These are phyloP conservation scores for Thaleichthys pacificus DNA, from an alignment of 2,797 vertebrate genomes.

Conservation along the genomic window DNA sequence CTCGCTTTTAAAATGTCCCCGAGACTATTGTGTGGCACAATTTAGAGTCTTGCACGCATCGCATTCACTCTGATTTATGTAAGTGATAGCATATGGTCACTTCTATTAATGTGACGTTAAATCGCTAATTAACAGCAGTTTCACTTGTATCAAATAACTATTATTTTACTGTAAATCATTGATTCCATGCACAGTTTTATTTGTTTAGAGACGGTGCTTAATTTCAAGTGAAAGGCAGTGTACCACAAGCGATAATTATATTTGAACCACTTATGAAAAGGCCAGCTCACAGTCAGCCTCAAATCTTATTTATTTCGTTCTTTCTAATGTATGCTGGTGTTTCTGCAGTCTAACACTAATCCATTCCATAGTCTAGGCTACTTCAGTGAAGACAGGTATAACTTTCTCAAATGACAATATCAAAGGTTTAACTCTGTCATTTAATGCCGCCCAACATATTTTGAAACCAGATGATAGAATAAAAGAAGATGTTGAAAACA, in stretches of 20 bases:
- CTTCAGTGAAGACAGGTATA: constrained; percentile 4
- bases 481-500: constrained; percentile 75
- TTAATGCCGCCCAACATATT: constrained; percentile 49
- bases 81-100: constrained; percentile 66
- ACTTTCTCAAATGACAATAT: constrained; percentile 32
- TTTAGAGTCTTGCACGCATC: constrained; percentile 62
- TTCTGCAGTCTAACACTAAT: background rate
- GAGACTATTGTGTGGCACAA: constrained; percentile 66
- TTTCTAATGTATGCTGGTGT: background rate
- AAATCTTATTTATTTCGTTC: constrained; percentile 4
- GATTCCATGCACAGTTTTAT: constrained; percentile 37
- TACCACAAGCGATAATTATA: constrained; percentile 6
- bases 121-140: constrained; percentile 65
- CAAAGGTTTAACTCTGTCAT: constrained; percentile 40
- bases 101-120: constrained; percentile 64
- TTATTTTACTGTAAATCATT: constrained; percentile 75
- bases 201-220: constrained; percentile 33
- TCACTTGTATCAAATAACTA: constrained; percentile 58
- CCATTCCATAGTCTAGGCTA: background rate
- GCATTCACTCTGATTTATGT: constrained; percentile 74
- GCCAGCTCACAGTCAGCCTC: background rate
- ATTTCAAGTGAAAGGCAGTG: constrained; percentile 22
- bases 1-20: constrained; percentile 45
- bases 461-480: constrained; percentile 67
- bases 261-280: constrained; percentile 4